phyloP scores from a whole-genome alignment of 2,113 vertebrate species.

The Irena cyanogastra region DNA sequence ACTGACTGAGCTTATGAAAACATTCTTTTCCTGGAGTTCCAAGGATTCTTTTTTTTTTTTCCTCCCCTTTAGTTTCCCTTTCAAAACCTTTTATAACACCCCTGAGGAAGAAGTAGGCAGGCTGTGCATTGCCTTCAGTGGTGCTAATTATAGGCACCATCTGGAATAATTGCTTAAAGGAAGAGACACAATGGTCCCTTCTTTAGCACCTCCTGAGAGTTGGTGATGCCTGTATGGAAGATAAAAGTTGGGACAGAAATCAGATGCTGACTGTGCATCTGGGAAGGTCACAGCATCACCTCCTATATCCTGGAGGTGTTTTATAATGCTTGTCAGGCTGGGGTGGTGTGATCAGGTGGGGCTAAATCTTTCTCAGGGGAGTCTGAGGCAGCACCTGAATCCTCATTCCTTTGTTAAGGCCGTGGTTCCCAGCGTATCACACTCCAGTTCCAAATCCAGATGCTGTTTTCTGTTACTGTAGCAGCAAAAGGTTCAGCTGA shows the following conservation, averaged over 20 bases:
- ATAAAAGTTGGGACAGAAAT: not conserved
- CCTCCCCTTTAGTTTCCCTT: not conserved
- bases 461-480: not conserved
- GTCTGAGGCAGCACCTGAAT: not conserved
- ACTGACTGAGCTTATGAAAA: not conserved
- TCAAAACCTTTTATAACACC: not conserved
- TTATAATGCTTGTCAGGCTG: not conserved
- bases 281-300: not conserved
- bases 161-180: not conserved
- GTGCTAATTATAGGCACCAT: not conserved
- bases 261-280: not conserved
- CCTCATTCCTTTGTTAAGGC: not conserved
- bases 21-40: not conserved
- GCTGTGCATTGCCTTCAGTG: not conserved
- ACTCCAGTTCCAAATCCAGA: not conserved
- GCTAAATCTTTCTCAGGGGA: not conserved
- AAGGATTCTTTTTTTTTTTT: not conserved
- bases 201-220: not conserved
- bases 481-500: not conserved
- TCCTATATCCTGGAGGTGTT: not conserved
- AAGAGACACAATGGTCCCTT: not conserved
- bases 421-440: accelerated
- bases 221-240: not conserved
- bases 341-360: not conserved
- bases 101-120: not conserved